phyloP scores from a whole-genome alignment of 2,113 vertebrate genomes.

The Pachypanchax playfairii region DNA sequence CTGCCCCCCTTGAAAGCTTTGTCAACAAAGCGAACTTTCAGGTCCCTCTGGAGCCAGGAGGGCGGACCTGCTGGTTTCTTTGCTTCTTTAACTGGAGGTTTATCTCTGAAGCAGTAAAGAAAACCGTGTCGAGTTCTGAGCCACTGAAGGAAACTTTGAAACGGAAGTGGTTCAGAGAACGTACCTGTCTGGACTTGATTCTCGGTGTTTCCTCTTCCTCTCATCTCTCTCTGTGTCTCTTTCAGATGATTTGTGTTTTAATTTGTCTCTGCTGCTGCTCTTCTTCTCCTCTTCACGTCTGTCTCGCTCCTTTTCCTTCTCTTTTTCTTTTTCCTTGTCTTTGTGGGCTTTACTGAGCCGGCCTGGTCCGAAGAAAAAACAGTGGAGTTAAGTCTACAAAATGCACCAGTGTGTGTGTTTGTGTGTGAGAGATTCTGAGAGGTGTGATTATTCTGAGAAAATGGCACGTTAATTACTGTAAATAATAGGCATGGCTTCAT shows the following conservation, averaged over 20 bases:
- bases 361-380: constrained; percentile 57
- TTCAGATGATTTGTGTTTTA: constrained; percentile 65
- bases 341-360: constrained; percentile 83
- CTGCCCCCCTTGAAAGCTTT: constrained; percentile 85
- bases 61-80: constrained; percentile 57
- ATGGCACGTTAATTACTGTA: neutral
- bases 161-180: too few relatives aligned
- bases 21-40: constrained; percentile 89
- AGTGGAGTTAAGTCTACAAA: neutral
- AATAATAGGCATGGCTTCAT: constrained; percentile 2
- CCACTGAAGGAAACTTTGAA: too few relatives aligned
- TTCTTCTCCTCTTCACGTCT: constrained; percentile 59
- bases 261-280: constrained; percentile 21
- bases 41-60: constrained; percentile 87
- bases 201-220: constrained; percentile 77
- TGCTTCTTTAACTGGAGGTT: constrained; percentile 69
- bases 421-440: neutral
- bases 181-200: constrained; percentile 74
- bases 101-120: constrained; percentile 63
- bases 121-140: too few relatives aligned
- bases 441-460: neutral
- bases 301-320: constrained; percentile 47
- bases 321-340: constrained; percentile 73
- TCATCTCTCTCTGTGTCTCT: constrained; percentile 64
- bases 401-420: neutral